Evolutionary conservation across 2,113 vertebrate species (phyloP).

Genomic region (Rhinoderma darwinii): DNA sequence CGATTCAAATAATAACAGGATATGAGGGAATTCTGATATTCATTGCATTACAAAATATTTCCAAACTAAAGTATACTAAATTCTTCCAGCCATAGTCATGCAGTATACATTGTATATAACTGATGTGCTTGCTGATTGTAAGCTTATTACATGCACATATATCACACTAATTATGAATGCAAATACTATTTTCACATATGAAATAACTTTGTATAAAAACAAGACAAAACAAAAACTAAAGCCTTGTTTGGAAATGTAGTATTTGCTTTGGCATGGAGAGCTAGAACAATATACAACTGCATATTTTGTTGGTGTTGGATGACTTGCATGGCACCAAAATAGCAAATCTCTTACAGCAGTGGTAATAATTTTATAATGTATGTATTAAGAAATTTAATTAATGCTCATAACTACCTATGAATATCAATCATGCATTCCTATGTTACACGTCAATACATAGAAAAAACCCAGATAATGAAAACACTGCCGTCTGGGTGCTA

Average conservation of each 20-base stretch:
- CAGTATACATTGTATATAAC: constrained; percentile 1
- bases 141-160: not conserved
- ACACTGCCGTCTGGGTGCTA: not conserved
- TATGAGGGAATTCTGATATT: not conserved
- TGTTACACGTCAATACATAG: not conserved
- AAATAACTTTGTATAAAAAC: not conserved
- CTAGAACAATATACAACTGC: not conserved
- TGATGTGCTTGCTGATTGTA: constrained; percentile 2
- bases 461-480: not conserved
- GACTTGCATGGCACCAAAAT: constrained; percentile 22
- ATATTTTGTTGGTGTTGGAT: not conserved
- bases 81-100: not conserved
- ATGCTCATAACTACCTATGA: not conserved
- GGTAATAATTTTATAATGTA: not conserved
- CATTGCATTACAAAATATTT: not conserved
- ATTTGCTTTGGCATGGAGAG: constrained; percentile 12
- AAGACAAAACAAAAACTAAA: not conserved
- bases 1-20: not conserved
- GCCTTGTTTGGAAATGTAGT: not conserved
- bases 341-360: not conserved
- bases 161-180: not conserved
- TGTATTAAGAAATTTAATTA: not conserved
- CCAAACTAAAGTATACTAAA: not conserved
- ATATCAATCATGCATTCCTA: not conserved
- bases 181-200: not conserved